A percentile compares a stretch with the other conserved stretches of the same genome.
Evolutionary conservation across 2,797 vertebrate genomes (phyloP).

Genomic region (Uromys caudimaculatus): DNA sequence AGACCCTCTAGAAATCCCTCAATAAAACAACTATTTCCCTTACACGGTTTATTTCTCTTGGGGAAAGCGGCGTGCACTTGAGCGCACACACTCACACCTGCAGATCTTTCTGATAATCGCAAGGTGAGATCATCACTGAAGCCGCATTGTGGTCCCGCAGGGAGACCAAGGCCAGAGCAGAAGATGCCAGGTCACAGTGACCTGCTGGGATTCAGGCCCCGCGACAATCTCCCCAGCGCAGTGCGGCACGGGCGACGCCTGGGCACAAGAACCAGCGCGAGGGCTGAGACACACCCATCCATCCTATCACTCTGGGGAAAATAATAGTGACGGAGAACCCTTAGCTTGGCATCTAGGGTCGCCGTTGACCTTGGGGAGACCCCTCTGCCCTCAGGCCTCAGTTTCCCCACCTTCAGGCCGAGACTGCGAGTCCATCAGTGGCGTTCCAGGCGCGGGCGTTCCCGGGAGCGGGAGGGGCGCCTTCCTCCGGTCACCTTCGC

Average conservation of each 20-base stretch:
- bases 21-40: background rate
- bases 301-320: background rate
- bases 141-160: background rate
- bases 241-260: background rate
- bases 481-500: background rate
- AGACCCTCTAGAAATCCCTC: background rate
- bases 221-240: background rate
- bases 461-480: background rate
- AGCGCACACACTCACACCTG: background rate
- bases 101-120: conserved; percentile 32
- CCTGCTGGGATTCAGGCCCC: background rate
- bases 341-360: background rate
- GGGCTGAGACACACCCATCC: background rate
- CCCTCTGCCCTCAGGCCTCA: conserved; percentile 24
- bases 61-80: background rate
- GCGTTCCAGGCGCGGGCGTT: background rate
- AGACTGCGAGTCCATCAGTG: background rate
- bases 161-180: fast-evolving
- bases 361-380: conserved; percentile 58
- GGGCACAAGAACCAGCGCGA: background rate
- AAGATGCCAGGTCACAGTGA: background rate
- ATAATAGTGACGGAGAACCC: background rate
- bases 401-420: conserved; percentile 31
- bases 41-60: background rate
- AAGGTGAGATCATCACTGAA: conserved; percentile 49